Conservation (phyloP, 1,140 invertebrate genomes). For the Monomorium pharaonis region DNA sequence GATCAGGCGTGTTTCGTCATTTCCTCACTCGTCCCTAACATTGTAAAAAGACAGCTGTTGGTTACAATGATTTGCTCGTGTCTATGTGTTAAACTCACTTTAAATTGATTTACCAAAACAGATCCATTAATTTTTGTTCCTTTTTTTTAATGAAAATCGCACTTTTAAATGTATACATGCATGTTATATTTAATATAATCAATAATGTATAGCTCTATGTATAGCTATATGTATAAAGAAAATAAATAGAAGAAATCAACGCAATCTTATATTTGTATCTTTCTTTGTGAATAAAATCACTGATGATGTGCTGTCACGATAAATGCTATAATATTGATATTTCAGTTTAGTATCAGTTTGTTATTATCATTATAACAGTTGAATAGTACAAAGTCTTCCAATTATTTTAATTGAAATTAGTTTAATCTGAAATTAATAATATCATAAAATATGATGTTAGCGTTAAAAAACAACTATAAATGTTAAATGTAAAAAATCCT, state of each 20-base stretch:
- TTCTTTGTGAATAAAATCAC: background rate
- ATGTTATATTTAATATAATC: background rate
- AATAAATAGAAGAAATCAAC: background rate
- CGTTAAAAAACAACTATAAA: background rate
- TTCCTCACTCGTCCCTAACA: conserved; percentile 33
- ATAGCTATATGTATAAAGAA: background rate
- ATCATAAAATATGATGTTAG: background rate
- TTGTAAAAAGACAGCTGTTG: background rate
- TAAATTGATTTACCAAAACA: background rate
- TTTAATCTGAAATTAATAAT: background rate
- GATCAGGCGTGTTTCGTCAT: conserved; percentile 65
- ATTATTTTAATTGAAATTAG: background rate
- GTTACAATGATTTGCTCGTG: background rate
- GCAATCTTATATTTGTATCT: background rate
- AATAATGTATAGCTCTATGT: background rate
- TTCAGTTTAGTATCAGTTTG: background rate
- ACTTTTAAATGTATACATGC: background rate
- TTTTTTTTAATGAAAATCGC: background rate
- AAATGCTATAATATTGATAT: background rate
- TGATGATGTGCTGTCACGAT: no score
- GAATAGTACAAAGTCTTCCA: background rate
- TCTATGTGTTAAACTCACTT: background rate
- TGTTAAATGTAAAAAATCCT: background rate
- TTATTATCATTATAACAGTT: background rate
- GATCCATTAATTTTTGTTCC: background rate